phyloP scores from a whole-genome alignment of 1,140 invertebrate genomes.

The Danaus melanippus region DNA sequence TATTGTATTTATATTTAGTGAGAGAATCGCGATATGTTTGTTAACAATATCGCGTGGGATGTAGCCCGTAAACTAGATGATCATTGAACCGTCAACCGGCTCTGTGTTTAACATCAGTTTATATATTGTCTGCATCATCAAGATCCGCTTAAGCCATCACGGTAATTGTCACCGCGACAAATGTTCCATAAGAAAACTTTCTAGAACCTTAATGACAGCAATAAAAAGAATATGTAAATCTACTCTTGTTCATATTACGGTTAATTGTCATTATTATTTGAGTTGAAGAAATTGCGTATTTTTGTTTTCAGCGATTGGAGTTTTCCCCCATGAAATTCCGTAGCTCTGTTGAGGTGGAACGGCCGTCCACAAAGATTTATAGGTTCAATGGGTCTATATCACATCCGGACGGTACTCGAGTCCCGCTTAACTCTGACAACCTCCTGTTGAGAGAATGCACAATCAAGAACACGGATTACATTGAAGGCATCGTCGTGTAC shows the following conservation, averaged over 20 bases:
- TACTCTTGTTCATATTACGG: neutral
- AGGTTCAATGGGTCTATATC: slow-evolving; percentile 93
- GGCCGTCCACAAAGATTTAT: slow-evolving; percentile 96
- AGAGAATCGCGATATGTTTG: no score
- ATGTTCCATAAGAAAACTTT: slow-evolving; percentile 14
- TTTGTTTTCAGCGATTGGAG: slow-evolving; percentile 72
- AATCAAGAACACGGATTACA: slow-evolving; percentile 90
- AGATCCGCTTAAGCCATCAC: slow-evolving; percentile 6
- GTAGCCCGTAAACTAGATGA: slow-evolving; percentile 32
- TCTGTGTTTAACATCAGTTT: slow-evolving; percentile 24
- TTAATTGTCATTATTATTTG: neutral
- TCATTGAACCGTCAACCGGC: slow-evolving; percentile 29
- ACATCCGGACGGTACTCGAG: slow-evolving; percentile 83
- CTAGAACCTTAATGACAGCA: neutral
- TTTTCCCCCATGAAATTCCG: slow-evolving; percentile 88
- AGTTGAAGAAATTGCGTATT: neutral
- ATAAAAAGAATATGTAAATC: neutral
- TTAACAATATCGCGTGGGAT: slow-evolving; percentile 3
- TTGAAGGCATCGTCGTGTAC: slow-evolving; percentile 98
- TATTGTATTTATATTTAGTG: no score
- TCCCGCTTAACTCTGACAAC: slow-evolving; percentile 93
- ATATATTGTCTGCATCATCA: slow-evolving; percentile 19
- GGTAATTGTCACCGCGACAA: slow-evolving; percentile 13
- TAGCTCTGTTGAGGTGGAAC: slow-evolving; percentile 90
- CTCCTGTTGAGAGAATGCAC: slow-evolving; percentile 94